These are phyloP conservation scores for Drymonia ruficornis DNA, from an alignment of 2,888 invertebrate species.

Conservation along the genomic window DNA sequence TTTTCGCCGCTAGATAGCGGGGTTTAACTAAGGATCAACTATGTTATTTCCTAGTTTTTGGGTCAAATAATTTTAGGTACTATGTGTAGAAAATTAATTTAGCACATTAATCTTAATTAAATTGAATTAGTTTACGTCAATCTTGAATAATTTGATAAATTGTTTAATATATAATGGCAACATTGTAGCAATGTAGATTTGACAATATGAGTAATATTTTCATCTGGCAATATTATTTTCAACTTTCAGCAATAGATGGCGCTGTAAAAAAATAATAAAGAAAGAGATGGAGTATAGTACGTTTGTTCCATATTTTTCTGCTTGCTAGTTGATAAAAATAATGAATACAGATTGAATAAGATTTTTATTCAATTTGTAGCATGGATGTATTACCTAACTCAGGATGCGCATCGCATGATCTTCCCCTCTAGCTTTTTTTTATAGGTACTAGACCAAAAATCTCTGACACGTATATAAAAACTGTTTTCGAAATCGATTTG, in stretches of 20 bases:
- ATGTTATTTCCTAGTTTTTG: background rate
- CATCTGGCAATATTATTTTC: slow-evolving; percentile 14
- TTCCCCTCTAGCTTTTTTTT: too few relatives aligned
- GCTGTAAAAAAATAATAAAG: slow-evolving; percentile 7
- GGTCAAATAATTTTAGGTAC: background rate
- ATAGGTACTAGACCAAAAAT: too few relatives aligned
- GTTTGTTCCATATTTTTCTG: background rate
- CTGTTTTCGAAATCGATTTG: too few relatives aligned
- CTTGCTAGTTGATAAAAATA: background rate
- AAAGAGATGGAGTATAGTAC: slow-evolving; percentile 10
- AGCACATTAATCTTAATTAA: background rate
- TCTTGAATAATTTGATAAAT: background rate
- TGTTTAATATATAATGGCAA: slow-evolving; percentile 14
- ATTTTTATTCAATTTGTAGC: too few relatives aligned
- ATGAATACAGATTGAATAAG: background rate
- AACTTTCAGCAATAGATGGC: slow-evolving; percentile 38
- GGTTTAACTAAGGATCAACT: background rate
- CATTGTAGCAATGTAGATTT: slow-evolving; percentile 6
- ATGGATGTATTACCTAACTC: too few relatives aligned
- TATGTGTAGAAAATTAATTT: background rate
- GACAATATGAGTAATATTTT: slow-evolving; percentile 11
- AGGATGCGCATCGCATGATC: too few relatives aligned
- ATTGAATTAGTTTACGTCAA: background rate
- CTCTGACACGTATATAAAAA: too few relatives aligned
- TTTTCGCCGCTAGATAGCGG: slow-evolving; percentile 59